Percentiles rank a stretch among this genome's conserved stretches.
Conservation (phyloP, 2,888 invertebrate genomes). For the Tricholauxania praeusta region DNA sequence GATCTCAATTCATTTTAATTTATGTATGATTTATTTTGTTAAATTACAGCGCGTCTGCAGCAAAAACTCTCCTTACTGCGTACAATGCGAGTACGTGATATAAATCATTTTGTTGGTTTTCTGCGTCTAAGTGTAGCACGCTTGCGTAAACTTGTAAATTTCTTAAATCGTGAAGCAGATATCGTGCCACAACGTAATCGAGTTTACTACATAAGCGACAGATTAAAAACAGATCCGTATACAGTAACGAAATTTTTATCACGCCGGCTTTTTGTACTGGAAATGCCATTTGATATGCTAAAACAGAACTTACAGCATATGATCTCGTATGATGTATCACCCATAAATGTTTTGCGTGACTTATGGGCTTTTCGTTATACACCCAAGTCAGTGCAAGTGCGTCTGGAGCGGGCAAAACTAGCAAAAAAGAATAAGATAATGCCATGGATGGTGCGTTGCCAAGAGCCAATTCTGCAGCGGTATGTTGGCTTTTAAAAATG, state of each 20-base stretch:
- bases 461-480: conserved; percentile 72
- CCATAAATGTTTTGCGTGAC: conserved; percentile 72
- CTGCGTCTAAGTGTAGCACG: conserved; percentile 67
- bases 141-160: conserved; percentile 53
- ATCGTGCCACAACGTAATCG: conserved; percentile 70
- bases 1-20: background rate
- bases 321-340: conserved; percentile 70
- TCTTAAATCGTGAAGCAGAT: conserved; percentile 65
- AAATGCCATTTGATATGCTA: conserved; percentile 71
- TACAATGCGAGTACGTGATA: conserved; percentile 64
- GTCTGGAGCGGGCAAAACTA: conserved; percentile 70
- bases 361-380: conserved; percentile 76
- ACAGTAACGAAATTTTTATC: conserved; percentile 69
- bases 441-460: conserved; percentile 78
- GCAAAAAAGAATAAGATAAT: conserved; percentile 71
- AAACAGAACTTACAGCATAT: conserved; percentile 70
- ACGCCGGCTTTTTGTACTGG: conserved; percentile 71
- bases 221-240: conserved; percentile 68
- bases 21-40: conserved; percentile 1
- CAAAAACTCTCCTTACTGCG: conserved; percentile 67
- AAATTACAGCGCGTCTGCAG: conserved; percentile 56
- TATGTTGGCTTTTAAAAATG: conserved; percentile 51
- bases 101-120: conserved; percentile 71
- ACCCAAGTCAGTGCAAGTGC: conserved; percentile 69
- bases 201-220: conserved; percentile 72